phyloP scores from a whole-genome alignment of 2,113 vertebrate genomes.

The Erythrocebus patas region DNA sequence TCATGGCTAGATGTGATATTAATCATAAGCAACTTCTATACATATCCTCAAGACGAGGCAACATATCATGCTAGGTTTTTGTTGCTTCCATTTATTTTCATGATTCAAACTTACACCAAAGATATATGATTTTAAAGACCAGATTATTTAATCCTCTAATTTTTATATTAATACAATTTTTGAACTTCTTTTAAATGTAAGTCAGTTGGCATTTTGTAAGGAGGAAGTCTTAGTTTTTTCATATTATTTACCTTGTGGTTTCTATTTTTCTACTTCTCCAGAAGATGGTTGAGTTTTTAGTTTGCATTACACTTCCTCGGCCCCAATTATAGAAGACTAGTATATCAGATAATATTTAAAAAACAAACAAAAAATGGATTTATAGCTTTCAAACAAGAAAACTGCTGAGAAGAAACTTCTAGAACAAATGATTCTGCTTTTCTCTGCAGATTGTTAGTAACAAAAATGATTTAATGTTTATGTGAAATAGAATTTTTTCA shows the following conservation, averaged over 20 bases:
- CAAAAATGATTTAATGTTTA: not conserved
- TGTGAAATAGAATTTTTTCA: not conserved
- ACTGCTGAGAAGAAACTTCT: not conserved
- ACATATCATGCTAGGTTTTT: not conserved
- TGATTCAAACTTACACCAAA: not conserved
- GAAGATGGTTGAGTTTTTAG: not conserved
- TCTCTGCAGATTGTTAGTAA: not conserved
- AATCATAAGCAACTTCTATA: not conserved
- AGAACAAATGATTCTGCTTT: conserved; percentile 9
- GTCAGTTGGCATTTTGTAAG: not conserved
- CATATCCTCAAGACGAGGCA: not conserved
- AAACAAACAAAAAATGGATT: not conserved
- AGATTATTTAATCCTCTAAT: not conserved
- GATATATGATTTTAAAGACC: not conserved
- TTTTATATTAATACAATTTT: not conserved
- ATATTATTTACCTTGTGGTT: not conserved
- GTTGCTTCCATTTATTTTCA: not conserved
- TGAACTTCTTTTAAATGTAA: not conserved
- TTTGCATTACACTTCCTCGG: not conserved
- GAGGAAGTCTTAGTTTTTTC: not conserved
- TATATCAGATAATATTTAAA: conserved; percentile 10
- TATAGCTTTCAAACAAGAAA: conserved; percentile 14
- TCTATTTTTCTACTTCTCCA: not conserved
- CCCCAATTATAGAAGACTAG: not conserved
- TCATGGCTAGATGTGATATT: not conserved